Evolutionary conservation across 2,888 invertebrate species (phyloP), one percentile per base, ranked within the genome.

Genomic region (Eumacrocentrus americanus): DNA sequence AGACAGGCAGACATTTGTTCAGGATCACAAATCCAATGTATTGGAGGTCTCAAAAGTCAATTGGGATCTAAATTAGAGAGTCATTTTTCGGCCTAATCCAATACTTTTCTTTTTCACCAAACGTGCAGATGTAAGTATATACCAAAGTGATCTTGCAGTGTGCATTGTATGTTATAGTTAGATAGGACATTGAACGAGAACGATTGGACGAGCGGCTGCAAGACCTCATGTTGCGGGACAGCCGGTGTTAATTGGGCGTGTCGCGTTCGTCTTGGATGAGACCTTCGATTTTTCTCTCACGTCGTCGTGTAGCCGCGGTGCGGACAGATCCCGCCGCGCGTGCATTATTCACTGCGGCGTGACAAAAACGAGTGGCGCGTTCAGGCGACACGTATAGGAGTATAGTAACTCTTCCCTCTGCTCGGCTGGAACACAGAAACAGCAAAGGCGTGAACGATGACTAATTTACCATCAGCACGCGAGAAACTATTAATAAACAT

Each of bases 381-480:
- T 67, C 55, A 46, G 38, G 35, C 67, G 68, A 70, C 72, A 72
- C 69, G 68, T 65, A 64, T 63, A 72, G 47, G 55, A 58, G 68
- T 65, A 64, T 63, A 72, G 47, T 58, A 58, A 46, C 51, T 53
- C 55, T 54, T 47, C 34, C 22, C 20, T 46, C 58, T 40, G 42
- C 46, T 29, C 25, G n/a, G n/a, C n/a, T n/a, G n/a, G 14, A 54
- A 57, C 58, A 56, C 58, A 25, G 34, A 40, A n/a, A 57, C 58
- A 63, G 58, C 51, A 29, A 29, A 40, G 48, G 58, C 64, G 50
- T 64, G 66, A 63, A 65, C 63, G 44, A 63, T 64, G 66, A 64
- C 68, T 70, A 70, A 71, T 72, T 72, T 68, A 70, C 70, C 65
- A 70, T 66, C 62, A 64, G 59, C 67, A 67, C 67, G 66, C 66